phyloP scores from a whole-genome alignment of 2,113 vertebrate species.

The Chiloscyllium plagiosum region DNA sequence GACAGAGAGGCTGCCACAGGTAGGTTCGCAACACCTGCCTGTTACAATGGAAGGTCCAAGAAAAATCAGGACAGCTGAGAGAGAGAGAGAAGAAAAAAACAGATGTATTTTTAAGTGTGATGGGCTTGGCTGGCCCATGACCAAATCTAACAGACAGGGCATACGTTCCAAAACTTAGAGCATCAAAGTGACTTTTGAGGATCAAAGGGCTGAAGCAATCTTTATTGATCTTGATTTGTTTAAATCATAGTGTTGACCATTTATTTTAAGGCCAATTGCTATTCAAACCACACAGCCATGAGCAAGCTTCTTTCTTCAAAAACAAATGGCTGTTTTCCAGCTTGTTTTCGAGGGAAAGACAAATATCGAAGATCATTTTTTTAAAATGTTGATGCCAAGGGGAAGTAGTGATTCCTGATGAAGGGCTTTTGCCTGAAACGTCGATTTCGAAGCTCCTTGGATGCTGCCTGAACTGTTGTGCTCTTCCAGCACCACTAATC shows the following conservation, averaged over 20 bases:
- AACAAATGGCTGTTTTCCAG: background rate
- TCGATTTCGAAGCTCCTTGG: no score
- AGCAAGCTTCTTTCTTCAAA: background rate
- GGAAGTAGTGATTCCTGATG: no score
- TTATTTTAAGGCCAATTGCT: background rate
- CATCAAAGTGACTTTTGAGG: background rate
- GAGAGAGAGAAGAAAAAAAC: no score
- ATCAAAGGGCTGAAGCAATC: no score
- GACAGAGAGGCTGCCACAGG: background rate
- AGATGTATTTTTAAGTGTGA: background rate
- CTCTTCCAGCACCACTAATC: no score
- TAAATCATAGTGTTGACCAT: background rate
- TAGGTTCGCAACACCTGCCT: background rate
- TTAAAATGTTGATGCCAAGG: background rate
- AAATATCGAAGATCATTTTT: background rate
- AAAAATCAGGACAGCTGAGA: background rate
- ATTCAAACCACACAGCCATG: background rate
- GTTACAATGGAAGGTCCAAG: background rate
- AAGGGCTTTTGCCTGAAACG: no score
- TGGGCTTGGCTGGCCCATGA: background rate
- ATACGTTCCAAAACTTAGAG: background rate
- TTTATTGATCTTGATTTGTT: background rate
- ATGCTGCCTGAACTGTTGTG: no score
- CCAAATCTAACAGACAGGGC: no score
- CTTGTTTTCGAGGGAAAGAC: background rate